These are phyloP conservation scores for Spisula solida DNA, from an alignment of 2,888 invertebrate genomes.

Conservation along the genomic window DNA sequence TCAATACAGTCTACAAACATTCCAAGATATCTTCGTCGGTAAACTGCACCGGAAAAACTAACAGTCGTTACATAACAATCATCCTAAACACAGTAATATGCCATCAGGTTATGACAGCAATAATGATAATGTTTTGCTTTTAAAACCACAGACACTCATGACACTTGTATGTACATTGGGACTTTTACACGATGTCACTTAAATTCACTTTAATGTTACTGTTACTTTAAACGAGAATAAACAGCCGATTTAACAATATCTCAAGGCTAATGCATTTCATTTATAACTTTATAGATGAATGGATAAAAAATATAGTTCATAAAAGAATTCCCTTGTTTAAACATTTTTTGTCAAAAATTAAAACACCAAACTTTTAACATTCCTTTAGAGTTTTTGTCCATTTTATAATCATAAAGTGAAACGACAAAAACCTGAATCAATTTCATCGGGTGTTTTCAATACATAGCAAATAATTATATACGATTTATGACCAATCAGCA, in stretches of 20 bases:
- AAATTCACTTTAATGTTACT: not conserved
- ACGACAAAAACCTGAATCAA: not conserved
- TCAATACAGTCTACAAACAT: not conserved
- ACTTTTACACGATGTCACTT: not conserved
- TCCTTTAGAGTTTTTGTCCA: constrained; percentile 12
- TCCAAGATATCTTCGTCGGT: not conserved
- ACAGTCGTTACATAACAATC: not conserved
- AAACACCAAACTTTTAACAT: constrained; percentile 5
- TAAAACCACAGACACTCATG: not conserved
- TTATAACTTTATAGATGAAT: not conserved
- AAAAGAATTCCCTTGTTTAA: not conserved
- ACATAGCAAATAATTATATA: not conserved
- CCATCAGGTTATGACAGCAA: not conserved
- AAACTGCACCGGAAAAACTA: not conserved
- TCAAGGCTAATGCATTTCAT: not conserved
- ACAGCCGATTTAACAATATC: not conserved
- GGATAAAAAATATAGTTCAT: not conserved
- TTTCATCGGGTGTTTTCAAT: not conserved
- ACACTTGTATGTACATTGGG: not conserved
- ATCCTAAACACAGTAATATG: not conserved
- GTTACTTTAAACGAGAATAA: not conserved
- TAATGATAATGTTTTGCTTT: not conserved
- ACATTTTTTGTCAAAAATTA: constrained; percentile 11
- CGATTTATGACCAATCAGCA: not conserved
- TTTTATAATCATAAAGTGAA: not conserved